Conservation (phyloP, 2,797 vertebrate species). For the Notoglanidium macrostoma region DNA sequence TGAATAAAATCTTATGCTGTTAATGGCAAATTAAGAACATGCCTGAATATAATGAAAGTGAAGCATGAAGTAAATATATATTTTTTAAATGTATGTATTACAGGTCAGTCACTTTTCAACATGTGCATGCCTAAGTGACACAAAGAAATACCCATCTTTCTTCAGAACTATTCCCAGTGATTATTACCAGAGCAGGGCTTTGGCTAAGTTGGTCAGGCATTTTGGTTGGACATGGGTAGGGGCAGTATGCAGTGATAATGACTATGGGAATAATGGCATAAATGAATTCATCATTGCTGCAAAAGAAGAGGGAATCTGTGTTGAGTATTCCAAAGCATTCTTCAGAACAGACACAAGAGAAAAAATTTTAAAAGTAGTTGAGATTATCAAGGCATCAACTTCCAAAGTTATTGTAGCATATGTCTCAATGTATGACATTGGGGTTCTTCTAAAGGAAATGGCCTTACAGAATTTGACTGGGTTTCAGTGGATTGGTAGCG, state of each 20-base stretch:
- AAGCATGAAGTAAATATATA: background rate
- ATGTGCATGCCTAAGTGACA: conserved; percentile 74
- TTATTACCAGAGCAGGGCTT: conserved; percentile 62
- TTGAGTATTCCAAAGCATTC: conserved; percentile 68
- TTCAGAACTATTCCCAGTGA: conserved; percentile 77
- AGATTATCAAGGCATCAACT: conserved; percentile 46
- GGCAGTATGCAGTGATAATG: conserved; percentile 69
- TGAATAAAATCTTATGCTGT: background rate
- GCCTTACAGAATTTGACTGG: background rate
- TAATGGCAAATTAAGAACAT: background rate
- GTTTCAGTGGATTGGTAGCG: conserved; percentile 8
- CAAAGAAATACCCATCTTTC: conserved; percentile 64
- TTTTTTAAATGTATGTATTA: background rate
- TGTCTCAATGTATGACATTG: conserved; percentile 57
- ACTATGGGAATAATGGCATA: conserved; percentile 75
- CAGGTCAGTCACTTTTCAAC: conserved; percentile 69
- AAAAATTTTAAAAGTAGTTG: conserved; percentile 46
- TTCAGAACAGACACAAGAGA: conserved; percentile 59
- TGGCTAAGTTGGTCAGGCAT: conserved; percentile 66
- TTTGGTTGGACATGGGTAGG: conserved; percentile 80
- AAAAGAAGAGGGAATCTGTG: conserved; percentile 65
- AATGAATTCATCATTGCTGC: conserved; percentile 65
- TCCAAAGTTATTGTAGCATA: conserved; percentile 68
- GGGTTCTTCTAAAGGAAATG: conserved; percentile 39
- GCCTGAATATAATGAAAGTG: too few species aligned